A percentile compares a stretch with the other conserved stretches of the same genome.
phyloP scores from a whole-genome alignment of 2,888 invertebrate species.

The Catocala fraxini region DNA sequence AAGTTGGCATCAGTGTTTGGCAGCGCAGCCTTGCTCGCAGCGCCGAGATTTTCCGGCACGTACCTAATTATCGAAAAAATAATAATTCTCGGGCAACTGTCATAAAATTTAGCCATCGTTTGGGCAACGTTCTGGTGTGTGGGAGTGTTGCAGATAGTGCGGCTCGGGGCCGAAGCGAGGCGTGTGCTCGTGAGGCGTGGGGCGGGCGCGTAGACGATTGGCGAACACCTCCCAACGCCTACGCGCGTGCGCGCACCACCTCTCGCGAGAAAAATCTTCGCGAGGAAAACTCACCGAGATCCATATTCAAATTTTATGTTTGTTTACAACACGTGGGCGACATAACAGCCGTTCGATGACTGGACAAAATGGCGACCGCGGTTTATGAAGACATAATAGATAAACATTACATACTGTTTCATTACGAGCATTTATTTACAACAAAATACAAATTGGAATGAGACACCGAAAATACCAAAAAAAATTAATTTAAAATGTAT shows the following conservation, averaged over 20 bases:
- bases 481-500: too few relatives aligned
- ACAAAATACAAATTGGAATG: too few relatives aligned
- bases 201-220: slow-evolving; percentile 72
- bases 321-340: slow-evolving; percentile 74
- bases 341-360: slow-evolving; percentile 62
- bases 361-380: slow-evolving; percentile 69
- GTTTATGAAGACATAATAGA: slow-evolving; percentile 47
- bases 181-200: slow-evolving; percentile 48
- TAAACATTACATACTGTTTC: too few relatives aligned
- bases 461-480: too few relatives aligned
- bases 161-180: slow-evolving; percentile 39
- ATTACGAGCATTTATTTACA: too few relatives aligned
- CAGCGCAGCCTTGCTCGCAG: slow-evolving; percentile 16
- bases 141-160: slow-evolving; percentile 51
- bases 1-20: slow-evolving; percentile 25
- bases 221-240: slow-evolving; percentile 88
- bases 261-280: slow-evolving; percentile 77
- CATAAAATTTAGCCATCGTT: slow-evolving; percentile 36
- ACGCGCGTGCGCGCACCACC: slow-evolving; percentile 80
- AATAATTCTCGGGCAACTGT: slow-evolving; percentile 34
- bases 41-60: slow-evolving; percentile 27
- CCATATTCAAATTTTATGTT: slow-evolving; percentile 68
- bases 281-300: slow-evolving; percentile 71
- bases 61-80: slow-evolving; percentile 37
- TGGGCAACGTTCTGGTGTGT: slow-evolving; percentile 37